A percentile compares a stretch with the other conserved stretches of the same genome.
phyloP scores from a whole-genome alignment of 2,888 invertebrate species.

The Dusona sp. region DNA sequence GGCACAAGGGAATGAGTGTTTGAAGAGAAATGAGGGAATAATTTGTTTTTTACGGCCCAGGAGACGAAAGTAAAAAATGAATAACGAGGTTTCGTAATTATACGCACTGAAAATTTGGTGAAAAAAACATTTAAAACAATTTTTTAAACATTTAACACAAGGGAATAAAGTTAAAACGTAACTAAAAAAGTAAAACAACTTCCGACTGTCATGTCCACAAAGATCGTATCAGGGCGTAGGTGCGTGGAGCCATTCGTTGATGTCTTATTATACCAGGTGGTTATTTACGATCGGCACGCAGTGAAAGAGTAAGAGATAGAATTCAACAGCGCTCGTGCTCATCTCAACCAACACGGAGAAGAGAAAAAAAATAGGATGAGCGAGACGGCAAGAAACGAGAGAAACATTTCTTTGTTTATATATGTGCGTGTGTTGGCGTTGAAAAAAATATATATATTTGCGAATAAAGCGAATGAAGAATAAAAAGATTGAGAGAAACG shows the following conservation, averaged over 20 bases:
- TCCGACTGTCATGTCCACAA: constrained; percentile 79
- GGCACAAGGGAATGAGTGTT: constrained; percentile 16
- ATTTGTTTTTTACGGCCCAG: constrained; percentile 35
- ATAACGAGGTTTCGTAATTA: constrained; percentile 54
- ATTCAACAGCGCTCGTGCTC: constrained; percentile 34
- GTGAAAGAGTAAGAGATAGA: constrained; percentile 56
- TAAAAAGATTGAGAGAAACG: constrained; percentile 32
- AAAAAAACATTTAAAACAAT: constrained; percentile 12
- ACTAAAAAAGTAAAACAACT: constrained; percentile 72
- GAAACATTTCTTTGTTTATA: background rate
- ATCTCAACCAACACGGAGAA: constrained; percentile 8
- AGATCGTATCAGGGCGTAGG: constrained; percentile 81
- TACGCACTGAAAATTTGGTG: constrained; percentile 26
- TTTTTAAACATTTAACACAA: constrained; percentile 6
- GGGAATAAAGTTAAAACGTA: constrained; percentile 42
- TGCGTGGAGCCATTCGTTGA: constrained; percentile 78
- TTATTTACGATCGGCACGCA: constrained; percentile 79
- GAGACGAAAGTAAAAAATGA: constrained; percentile 28
- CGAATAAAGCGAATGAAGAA: constrained; percentile 37
- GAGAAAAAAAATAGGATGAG: constrained; percentile 29
- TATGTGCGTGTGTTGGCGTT: constrained; percentile 20
- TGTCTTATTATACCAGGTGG: constrained; percentile 80
- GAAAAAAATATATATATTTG: constrained; percentile 32
- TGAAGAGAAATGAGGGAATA: background rate
- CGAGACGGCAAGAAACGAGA: constrained; percentile 32